Conservation (phyloP, 2,888 invertebrate species). For the Antheraea assamensis region DNA sequence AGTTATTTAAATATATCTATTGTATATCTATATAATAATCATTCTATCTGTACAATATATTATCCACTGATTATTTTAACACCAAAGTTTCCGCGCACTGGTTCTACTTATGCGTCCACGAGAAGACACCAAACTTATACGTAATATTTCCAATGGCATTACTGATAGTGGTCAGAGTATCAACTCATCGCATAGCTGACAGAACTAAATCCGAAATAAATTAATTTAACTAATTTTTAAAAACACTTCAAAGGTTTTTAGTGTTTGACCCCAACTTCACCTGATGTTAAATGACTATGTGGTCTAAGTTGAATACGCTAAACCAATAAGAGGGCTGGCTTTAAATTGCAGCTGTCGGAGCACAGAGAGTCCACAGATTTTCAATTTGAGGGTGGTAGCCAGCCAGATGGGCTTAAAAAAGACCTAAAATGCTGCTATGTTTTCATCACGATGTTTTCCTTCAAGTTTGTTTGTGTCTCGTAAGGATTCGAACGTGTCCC, state of each 20-base stretch:
- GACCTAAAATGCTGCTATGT: not conserved
- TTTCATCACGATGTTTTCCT: not conserved
- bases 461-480: too few relatives aligned
- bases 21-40: too few relatives aligned
- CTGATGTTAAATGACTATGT: not conserved
- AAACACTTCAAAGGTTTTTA: not conserved
- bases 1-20: too few relatives aligned
- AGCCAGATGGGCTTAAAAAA: not conserved
- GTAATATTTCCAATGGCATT: too few relatives aligned
- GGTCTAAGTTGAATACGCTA: not conserved
- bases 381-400: not conserved
- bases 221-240: too few relatives aligned
- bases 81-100: not conserved
- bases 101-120: not conserved
- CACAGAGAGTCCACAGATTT: too few relatives aligned
- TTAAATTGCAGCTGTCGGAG: too few relatives aligned
- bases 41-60: not conserved
- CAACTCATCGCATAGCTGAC: too few relatives aligned
- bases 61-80: not conserved
- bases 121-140: too few relatives aligned
- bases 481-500: not conserved
- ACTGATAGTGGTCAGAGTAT: too few relatives aligned
- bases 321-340: not conserved
- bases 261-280: not conserved
- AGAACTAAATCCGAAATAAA: not conserved